Base-by-base conservation (phyloP, 2,888 invertebrate species). In the Myopa testacea region DNA sequence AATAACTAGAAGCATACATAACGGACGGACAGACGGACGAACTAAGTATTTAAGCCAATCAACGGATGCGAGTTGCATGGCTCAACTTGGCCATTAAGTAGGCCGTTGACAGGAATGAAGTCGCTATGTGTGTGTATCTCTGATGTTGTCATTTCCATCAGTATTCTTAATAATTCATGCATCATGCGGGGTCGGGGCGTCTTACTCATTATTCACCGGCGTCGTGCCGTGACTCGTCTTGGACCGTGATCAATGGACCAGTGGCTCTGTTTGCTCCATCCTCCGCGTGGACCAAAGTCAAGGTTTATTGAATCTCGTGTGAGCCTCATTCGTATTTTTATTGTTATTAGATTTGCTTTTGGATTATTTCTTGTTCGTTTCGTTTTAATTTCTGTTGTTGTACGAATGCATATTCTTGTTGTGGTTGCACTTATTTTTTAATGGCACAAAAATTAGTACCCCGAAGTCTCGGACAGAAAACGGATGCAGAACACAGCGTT, bases 1-100 rank as follows among this genome's bases (percentile, higher is more conserved):
- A 78, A 75, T 62, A 85, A 84, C 83, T 84, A 81, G 85, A 84
- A 85, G 82, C 86, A 85, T 84, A 85, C 55, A 82, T 38, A 63
- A 58, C 73, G 50, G 45, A 52, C 71, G 63, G 38, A 55, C 26
- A 34, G 55, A 55, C 5, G 8, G 26, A 55, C 45, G 40, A 50
- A 67, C 67, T 38, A 62, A 40, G 40, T 8, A 45, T 45, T 45
- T 45, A 45, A 67, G 68, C 52, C 40, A 50, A 68, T 26, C 65
- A 34, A 50, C 58, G 71, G 40, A 40, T 40, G 40, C 63, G 14
- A 70, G 50, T 16, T 1, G 79, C 70, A 6, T 14, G 50, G 71
- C 70, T 19, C 63, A 40, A 55, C 70, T 52, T 26, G 10, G 70
- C 55, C 70, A 55, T 83, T 86, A 85, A 85, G 84, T 85, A 85